phyloP scores from a whole-genome alignment of 1,140 invertebrate genomes.

The Drosophila prosaltans region DNA sequence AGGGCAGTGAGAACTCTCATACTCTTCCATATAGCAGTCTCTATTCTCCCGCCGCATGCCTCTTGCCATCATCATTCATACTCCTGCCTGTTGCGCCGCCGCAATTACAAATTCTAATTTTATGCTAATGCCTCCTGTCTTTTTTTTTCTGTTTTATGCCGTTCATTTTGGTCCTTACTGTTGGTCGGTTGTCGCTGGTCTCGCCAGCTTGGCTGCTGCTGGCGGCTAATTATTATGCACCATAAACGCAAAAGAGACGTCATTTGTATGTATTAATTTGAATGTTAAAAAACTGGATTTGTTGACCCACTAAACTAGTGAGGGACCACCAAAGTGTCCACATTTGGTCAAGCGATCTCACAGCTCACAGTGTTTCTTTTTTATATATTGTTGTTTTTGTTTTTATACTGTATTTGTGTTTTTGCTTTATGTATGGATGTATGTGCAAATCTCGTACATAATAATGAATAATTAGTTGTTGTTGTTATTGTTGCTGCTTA shows the following conservation, averaged over 20 bases:
- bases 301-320: constrained; percentile 81
- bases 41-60: not conserved
- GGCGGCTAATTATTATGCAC: constrained; percentile 77
- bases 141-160: constrained; percentile 44
- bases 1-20: constrained; percentile 30
- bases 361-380: constrained; percentile 20
- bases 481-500: constrained; percentile 32
- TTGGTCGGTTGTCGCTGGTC: constrained; percentile 1
- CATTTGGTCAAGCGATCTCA: constrained; percentile 49
- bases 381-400: constrained; percentile 34
- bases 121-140: constrained; percentile 73
- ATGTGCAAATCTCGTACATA: constrained; percentile 76
- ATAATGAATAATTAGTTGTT: constrained; percentile 76
- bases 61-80: not conserved
- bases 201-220: constrained; percentile 38
- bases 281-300: constrained; percentile 82
- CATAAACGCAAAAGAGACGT: constrained; percentile 65
- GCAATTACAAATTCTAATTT: constrained; percentile 83
- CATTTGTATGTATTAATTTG: constrained; percentile 81
- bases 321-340: constrained; percentile 54
- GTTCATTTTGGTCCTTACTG: constrained; percentile 43
- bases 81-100: constrained; percentile 69
- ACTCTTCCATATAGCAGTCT: constrained; percentile 23
- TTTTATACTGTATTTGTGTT: constrained; percentile 40
- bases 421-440: not conserved